Evolutionary conservation across 2,797 vertebrate genomes (phyloP).

Genomic region (Aratinga solstitialis): DNA sequence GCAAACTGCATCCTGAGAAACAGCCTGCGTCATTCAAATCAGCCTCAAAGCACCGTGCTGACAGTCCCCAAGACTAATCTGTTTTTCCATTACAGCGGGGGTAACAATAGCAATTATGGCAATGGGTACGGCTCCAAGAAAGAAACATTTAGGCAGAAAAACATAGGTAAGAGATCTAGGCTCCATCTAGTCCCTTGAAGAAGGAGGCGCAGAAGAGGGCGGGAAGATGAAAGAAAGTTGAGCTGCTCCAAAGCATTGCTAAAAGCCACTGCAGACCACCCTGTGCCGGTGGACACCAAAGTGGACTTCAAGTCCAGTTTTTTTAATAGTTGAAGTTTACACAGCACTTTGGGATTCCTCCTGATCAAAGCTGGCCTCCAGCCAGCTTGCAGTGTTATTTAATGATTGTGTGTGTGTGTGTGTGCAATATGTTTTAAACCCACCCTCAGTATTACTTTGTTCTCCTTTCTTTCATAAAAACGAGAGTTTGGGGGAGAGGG

Average conservation of each 20-base stretch:
- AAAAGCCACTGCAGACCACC: neutral
- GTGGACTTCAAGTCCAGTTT: neutral
- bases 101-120: neutral
- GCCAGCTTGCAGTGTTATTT: neutral
- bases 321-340: neutral
- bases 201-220: neutral
- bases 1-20: neutral
- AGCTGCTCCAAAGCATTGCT: neutral
- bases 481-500: accelerated
- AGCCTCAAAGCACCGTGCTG: neutral
- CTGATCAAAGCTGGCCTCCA: neutral
- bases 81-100: neutral
- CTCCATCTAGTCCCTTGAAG: neutral
- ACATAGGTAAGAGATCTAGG: neutral
- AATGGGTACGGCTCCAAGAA: neutral
- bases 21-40: neutral
- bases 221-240: neutral
- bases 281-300: neutral
- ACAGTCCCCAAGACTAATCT: neutral
- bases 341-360: neutral
- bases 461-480: neutral
- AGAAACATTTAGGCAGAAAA: neutral
- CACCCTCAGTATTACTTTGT: neutral
- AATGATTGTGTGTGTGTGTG: neutral
- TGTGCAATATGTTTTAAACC: neutral